Conservation (phyloP, 2,113 vertebrate species). For the Macaca nemestrina region DNA sequence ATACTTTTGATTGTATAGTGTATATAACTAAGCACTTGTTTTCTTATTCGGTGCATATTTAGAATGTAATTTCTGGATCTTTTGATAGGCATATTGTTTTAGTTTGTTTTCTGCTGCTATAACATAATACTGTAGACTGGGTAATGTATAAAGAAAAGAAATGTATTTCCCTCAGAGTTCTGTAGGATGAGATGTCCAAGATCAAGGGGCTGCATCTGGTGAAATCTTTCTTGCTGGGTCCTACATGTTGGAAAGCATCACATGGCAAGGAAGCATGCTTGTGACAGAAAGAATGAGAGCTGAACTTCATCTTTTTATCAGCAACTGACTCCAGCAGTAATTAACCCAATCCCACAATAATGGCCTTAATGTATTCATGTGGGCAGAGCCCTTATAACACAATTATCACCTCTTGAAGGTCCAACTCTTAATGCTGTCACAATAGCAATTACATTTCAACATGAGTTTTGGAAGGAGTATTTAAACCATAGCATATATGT, state of each 20-base stretch:
- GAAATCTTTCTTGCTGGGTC: not conserved
- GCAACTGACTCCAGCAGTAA: not conserved
- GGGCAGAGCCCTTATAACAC: not conserved
- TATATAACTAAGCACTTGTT: not conserved
- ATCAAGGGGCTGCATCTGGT: not conserved
- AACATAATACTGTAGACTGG: not conserved
- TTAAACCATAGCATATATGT: not conserved
- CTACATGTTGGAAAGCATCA: not conserved
- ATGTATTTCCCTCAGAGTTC: not conserved
- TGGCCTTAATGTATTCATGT: not conserved
- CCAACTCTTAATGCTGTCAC: not conserved
- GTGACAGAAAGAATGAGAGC: not conserved
- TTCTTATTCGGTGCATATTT: not conserved
- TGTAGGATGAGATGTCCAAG: not conserved
- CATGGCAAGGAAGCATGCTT: not conserved
- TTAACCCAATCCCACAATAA: not conserved
- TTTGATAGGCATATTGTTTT: not conserved
- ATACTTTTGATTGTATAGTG: not conserved
- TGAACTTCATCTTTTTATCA: not conserved
- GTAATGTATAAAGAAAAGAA: not conserved
- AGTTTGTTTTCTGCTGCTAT: not conserved
- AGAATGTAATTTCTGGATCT: slow-evolving; percentile 42
- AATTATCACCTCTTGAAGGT: not conserved
- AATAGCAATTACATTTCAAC: not conserved
- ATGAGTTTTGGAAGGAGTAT: not conserved